These are phyloP conservation scores for Eugnorisma glareosa DNA, from an alignment of 2,888 invertebrate species.

Conservation along the genomic window DNA sequence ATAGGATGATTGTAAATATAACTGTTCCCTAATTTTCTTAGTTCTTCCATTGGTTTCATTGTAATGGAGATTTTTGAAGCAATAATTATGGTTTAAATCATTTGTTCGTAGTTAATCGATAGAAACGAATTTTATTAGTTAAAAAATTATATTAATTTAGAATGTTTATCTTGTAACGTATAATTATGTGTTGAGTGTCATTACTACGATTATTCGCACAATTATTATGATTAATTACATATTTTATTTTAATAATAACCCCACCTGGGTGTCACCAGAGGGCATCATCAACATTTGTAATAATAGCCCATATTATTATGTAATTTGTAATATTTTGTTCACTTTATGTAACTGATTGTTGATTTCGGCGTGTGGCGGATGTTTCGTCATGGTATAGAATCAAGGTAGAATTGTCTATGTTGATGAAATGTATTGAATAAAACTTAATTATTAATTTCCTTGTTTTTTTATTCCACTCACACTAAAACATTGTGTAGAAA, in stretches of 20 bases:
- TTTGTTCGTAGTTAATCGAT: constrained; percentile 73
- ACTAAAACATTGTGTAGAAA: neutral
- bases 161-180: constrained; percentile 71
- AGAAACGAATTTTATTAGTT: constrained; percentile 80
- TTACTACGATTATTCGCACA: constrained; percentile 78
- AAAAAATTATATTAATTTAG: constrained; percentile 68
- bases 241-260: constrained; percentile 56
- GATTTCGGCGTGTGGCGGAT: constrained; percentile 44
- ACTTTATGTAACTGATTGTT: constrained; percentile 40
- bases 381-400: constrained; percentile 53
- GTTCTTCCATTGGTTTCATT: constrained; percentile 80
- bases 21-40: constrained; percentile 61
- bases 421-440: constrained; percentile 79
- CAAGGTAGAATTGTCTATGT: constrained; percentile 70
- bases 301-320: constrained; percentile 45
- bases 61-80: constrained; percentile 80
- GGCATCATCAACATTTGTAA: constrained; percentile 52
- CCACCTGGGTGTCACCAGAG: constrained; percentile 57
- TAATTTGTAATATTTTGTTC: constrained; percentile 52
- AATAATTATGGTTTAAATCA: constrained; percentile 82
- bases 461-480: constrained; percentile 50
- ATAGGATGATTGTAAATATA: constrained; percentile 64
- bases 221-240: constrained; percentile 70
- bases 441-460: constrained; percentile 74
- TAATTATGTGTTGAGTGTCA: constrained; percentile 75